Evolutionary conservation across 2,797 vertebrate species (phyloP), one percentile per base, ranked within the genome.

Genomic region (Myoxocephalus aenaeus): DNA sequence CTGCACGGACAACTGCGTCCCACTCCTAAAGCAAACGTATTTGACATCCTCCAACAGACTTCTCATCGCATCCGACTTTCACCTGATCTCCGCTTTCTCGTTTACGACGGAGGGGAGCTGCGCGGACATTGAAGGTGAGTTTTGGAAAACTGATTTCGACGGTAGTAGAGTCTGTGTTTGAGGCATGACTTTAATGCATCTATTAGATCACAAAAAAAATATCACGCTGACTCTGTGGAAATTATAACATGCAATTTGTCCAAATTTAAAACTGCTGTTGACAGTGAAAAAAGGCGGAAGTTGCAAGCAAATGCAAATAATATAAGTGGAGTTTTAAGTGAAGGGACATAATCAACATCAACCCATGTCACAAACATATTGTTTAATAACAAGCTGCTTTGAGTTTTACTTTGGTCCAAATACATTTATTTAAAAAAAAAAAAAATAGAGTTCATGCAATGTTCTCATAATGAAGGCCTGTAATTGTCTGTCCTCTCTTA

Each of bases 81-180:
- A n/a, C 70, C 66, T 68, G 38, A 77, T 84, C 81, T 54, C 88
- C 70, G 80, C 75, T 75, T 77, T 74, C 65, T 76, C 29, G 29
- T n/a, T 70, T 70, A 76, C 38, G 54, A 64, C 87, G 70, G 82
- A 90, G 88, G 75, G 81, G 85, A 89, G 86, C 87, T 73, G 84
- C 85, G 42, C 64, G 29, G n/a, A 65, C 85, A 64, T 62, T 75
- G 61, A 70, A 91, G 92, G 93, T 94, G 89, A 92, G 92, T 87
- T 91, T 70, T 5, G 29, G 51, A 18, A 27, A 63, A 70, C 32
- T 46, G 74, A 44, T 61, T 65, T 44, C 18, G 59, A 54, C 29
- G 32, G 48, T 14, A 7, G 46, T 32, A 4, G 25, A 17, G 59
- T 32, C n/a, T 13, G 50, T 54, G 27, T 68, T 61, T 36, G 44